Evolutionary conservation across 1,140 invertebrate species (phyloP), one percentile per base, ranked within the genome.

Genomic region (Globodera ellingtonae): DNA sequence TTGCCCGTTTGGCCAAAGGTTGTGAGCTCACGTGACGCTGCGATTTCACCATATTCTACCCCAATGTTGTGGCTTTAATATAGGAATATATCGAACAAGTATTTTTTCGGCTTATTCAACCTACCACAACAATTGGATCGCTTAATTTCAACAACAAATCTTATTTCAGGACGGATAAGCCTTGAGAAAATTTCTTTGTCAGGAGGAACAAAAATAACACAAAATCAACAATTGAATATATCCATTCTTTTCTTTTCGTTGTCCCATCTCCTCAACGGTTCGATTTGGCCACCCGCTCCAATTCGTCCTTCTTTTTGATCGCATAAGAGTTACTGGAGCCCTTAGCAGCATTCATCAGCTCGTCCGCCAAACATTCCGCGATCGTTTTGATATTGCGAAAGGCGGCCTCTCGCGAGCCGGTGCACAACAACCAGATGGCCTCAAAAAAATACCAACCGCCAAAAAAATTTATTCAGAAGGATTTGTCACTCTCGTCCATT

Each of bases 311-410:
- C 93, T 99, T 99, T 92, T 99, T 99, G 91, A 99, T 99, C 82
- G 97, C 97, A 90, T 99, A 99, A 66, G 95, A 98, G 92, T 99
- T 99, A 71, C 96, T 98, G 80, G 97, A 99, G 82, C 97, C 97
- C 93, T 98, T 99, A 56, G 97, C 96, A 84, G 98, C 98, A 90
- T 99, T 99, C 90, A 99, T 99, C 35, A 99, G 93, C 91, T 99
- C 98, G 93, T 99, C 98, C 90, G 98, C 97, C 88, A 99, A 92
- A 91, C 98, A 99, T 91, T 99, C 98, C 79, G 97, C 97, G 90
- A 99, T 99, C 56, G 96, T 97, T 91, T 99, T 99, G 89, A 99
- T 98, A 91, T 99, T 99, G 87, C 98, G 93, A 93, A 99, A 99
- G 44, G 97, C 95, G 85, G 98, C 96, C 91, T 99, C 97, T 86